phyloP scores from a whole-genome alignment of 2,113 vertebrate genomes.

The Entosphenus tridentatus region DNA sequence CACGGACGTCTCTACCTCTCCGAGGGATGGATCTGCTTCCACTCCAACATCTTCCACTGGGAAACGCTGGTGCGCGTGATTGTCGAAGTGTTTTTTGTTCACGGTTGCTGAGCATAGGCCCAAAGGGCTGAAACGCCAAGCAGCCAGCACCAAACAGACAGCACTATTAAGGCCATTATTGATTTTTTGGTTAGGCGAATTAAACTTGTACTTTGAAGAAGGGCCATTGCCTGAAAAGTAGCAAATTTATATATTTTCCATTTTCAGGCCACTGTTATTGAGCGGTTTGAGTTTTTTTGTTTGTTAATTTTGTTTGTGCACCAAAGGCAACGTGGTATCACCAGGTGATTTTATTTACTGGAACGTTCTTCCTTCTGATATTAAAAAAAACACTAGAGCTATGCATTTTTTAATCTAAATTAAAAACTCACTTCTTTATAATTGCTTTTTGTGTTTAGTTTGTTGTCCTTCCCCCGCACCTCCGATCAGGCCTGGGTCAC shows the following conservation, averaged over 20 bases:
- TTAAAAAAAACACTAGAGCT: too few species aligned
- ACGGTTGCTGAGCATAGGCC: slow-evolving; percentile 9
- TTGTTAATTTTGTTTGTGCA: too few species aligned
- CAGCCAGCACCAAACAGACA: not conserved
- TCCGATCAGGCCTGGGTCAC: too few species aligned
- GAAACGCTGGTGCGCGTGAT: slow-evolving; percentile 44
- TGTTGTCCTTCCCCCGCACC: too few species aligned
- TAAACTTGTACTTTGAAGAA: slow-evolving; percentile 8
- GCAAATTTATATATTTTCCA: not conserved
- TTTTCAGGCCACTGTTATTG: not conserved
- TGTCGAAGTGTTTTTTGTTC: slow-evolving; percentile 9
- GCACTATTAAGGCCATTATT: not conserved
- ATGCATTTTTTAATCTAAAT: too few species aligned
- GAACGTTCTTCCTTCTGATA: too few species aligned
- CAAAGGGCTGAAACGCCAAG: slow-evolving; percentile 9
- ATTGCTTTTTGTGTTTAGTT: too few species aligned
- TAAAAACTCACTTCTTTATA: too few species aligned
- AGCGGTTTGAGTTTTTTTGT: too few species aligned
- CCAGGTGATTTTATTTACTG: too few species aligned
- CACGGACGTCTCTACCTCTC: slow-evolving; percentile 71
- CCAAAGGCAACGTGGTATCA: too few species aligned
- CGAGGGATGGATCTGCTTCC: slow-evolving; percentile 70
- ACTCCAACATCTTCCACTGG: slow-evolving; percentile 80
- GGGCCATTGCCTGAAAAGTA: not conserved
- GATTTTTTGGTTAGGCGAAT: slow-evolving; percentile 4